Evolutionary conservation across 2,888 invertebrate genomes (phyloP).

Genomic region (Maniola hyperantus): DNA sequence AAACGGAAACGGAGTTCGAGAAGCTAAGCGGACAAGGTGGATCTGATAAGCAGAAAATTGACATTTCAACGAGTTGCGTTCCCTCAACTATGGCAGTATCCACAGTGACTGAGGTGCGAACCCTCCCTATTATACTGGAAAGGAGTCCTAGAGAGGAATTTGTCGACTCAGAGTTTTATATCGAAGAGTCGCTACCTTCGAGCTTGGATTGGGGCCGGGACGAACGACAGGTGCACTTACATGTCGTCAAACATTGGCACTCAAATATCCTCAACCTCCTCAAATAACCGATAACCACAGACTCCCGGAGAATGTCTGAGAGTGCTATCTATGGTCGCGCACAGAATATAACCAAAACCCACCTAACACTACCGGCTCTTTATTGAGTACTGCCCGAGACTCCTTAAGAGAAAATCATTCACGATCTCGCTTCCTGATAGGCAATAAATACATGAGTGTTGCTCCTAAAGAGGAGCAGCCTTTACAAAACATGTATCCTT

Average conservation of each 20-base stretch:
- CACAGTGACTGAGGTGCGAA: slow-evolving; percentile 83
- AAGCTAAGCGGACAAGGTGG: slow-evolving; percentile 86
- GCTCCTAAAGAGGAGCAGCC: no score
- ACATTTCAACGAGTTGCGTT: slow-evolving; percentile 69
- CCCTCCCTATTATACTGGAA: slow-evolving; percentile 59
- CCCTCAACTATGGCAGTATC: slow-evolving; percentile 79
- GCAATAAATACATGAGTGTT: no score
- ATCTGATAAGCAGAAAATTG: slow-evolving; percentile 59
- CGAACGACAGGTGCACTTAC: slow-evolving; percentile 71
- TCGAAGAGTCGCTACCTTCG: slow-evolving; percentile 94
- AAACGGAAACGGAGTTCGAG: slow-evolving; percentile 92
- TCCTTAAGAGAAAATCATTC: no score
- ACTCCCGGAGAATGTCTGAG: no score
- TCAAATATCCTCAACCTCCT: no score
- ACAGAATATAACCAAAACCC: no score
- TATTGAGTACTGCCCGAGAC: no score
- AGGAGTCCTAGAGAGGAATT: slow-evolving; percentile 80
- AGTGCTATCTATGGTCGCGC: no score
- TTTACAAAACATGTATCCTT: no score
- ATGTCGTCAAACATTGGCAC: slow-evolving; percentile 39
- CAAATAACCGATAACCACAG: no score
- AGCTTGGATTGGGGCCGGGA: slow-evolving; percentile 88
- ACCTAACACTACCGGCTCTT: no score
- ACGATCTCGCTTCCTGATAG: no score
- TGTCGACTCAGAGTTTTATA: slow-evolving; percentile 92